Evolutionary conservation across 53 echinoderm and acorn worm genomes (phyloP).

Genomic region (Echinometra lucunter): DNA sequence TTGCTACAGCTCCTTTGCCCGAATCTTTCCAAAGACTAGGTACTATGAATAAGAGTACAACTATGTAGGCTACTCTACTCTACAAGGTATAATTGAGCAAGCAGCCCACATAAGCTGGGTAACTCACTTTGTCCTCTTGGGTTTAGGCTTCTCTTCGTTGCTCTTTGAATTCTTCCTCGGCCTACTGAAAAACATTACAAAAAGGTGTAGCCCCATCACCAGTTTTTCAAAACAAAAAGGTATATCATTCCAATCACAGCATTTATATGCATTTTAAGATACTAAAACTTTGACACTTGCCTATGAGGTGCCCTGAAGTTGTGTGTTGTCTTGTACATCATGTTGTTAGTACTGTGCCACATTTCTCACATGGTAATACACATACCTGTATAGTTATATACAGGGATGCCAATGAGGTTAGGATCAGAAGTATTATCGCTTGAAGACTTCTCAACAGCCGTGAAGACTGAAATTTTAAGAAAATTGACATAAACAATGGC

Average conservation of each 20-base stretch:
- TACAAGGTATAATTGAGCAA: conserved; percentile 26
- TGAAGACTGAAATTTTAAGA: background rate
- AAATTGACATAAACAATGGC: background rate
- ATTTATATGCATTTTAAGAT: background rate
- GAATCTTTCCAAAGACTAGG: background rate
- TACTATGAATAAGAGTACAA: background rate
- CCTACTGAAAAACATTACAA: conserved; percentile 62
- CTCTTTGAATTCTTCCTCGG: conserved; percentile 81
- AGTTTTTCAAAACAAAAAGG: background rate
- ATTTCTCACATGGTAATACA: background rate
- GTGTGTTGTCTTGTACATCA: background rate
- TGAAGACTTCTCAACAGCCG: background rate
- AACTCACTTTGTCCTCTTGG: conserved; percentile 75
- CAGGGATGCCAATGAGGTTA: background rate
- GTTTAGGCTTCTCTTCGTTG: conserved; percentile 74
- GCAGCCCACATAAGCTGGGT: conserved; percentile 10
- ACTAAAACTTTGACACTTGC: background rate
- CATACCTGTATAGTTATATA: background rate
- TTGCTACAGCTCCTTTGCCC: background rate
- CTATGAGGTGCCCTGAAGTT: background rate
- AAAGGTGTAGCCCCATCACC: conserved; percentile 42
- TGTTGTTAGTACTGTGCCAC: background rate
- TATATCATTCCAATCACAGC: conserved; percentile 26
- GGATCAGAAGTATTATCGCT: background rate
- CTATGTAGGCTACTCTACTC: conserved; percentile 31